A percentile compares a stretch with the other conserved stretches of the same genome.
phyloP scores from a whole-genome alignment of 2,113 vertebrate species.

The Vimba vimba region DNA sequence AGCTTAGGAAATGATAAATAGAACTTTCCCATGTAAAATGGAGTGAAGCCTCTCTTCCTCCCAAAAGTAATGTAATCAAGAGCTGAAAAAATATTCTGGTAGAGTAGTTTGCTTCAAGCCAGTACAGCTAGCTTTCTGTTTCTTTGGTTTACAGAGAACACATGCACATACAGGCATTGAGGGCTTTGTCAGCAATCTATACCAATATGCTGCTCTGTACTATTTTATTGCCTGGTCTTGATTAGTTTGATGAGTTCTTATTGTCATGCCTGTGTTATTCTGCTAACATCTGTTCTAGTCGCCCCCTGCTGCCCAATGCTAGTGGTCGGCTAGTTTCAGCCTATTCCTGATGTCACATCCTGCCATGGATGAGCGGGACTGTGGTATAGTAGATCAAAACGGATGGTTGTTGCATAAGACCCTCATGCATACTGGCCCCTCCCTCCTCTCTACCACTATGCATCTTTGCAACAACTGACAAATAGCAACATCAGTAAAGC shows the following conservation, averaged over 20 bases:
- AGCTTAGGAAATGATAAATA: background rate
- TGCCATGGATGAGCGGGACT: conserved; percentile 13
- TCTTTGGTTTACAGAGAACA: background rate
- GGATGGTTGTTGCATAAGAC: conserved; percentile 52
- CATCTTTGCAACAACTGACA: conserved; percentile 30
- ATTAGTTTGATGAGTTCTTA: background rate
- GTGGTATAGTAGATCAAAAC: conserved; percentile 25
- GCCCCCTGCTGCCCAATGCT: conserved; percentile 40
- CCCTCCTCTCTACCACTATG: background rate
- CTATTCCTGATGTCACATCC: conserved; percentile 45
- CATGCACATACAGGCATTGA: background rate
- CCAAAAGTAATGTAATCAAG: background rate
- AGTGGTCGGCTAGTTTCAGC: background rate
- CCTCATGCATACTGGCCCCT: conserved; percentile 17
- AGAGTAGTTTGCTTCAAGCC: background rate
- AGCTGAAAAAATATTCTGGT: background rate
- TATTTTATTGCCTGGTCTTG: background rate
- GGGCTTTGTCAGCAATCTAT: background rate
- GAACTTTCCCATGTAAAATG: background rate
- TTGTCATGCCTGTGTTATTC: background rate
- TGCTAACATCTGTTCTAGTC: background rate
- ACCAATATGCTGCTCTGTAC: background rate
- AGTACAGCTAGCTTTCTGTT: background rate
- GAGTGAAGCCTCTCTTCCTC: background rate
- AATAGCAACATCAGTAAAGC: conserved; percentile 25